phyloP scores from a whole-genome alignment of 2,888 invertebrate genomes.

The Deilephila elpenor region DNA sequence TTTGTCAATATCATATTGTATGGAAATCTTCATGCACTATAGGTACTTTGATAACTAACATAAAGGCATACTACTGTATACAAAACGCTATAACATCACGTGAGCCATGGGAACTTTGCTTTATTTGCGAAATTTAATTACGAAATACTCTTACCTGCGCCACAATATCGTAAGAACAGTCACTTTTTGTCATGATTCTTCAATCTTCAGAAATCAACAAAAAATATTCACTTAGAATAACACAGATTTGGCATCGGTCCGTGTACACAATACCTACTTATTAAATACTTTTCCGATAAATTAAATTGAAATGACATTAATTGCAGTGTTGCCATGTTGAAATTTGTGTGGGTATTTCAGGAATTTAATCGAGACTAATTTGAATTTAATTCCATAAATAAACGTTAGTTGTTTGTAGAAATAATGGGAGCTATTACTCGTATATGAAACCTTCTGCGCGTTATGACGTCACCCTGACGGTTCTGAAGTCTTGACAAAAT shows the following conservation, averaged over 20 bases:
- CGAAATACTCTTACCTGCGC: background rate
- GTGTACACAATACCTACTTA: background rate
- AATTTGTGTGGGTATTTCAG: too few relatives aligned
- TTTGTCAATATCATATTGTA: background rate
- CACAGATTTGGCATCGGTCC: background rate
- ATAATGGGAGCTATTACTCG: too few relatives aligned
- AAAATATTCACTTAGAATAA: background rate
- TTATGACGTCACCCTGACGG: too few relatives aligned
- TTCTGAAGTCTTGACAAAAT: too few relatives aligned
- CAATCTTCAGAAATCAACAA: background rate
- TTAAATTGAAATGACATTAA: background rate
- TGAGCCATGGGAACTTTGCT: background rate
- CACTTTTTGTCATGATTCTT: background rate
- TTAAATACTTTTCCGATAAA: background rate
- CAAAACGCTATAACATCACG: background rate
- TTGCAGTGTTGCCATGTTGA: background rate
- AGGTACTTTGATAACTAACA: too few relatives aligned
- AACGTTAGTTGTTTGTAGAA: too few relatives aligned
- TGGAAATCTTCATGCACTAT: background rate
- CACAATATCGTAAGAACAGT: conserved; percentile 10
- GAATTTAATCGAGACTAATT: too few relatives aligned
- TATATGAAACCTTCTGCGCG: too few relatives aligned
- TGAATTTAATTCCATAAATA: too few relatives aligned
- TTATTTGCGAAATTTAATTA: background rate
- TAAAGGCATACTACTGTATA: too few relatives aligned